Evolutionary conservation across 2,888 invertebrate genomes (phyloP), one percentile per base, ranked within the genome.

Genomic region (Neocrepidodera transversa): DNA sequence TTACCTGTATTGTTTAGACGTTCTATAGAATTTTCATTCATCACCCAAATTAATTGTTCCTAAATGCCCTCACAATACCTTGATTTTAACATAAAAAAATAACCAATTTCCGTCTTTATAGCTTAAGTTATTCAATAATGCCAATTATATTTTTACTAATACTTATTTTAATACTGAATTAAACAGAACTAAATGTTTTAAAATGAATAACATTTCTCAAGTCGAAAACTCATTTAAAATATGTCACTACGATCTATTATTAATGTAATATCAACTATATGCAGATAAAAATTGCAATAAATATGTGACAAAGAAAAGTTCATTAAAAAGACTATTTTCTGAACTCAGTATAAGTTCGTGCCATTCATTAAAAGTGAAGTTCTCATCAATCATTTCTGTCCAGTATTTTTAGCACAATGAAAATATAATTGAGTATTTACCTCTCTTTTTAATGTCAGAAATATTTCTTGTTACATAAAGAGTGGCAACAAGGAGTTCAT

Each of bases 321-420:
- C 35, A 35, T 35, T 14, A 35, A 11, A 5, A 35, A 11, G 35
- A 14, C 5, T 14, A 35, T 35, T 35, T 35, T 35, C 35, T 35
- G 8, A 35, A 35, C 5, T 13, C 8, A 13, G 14, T 13, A 35
- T 13, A 8, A 35, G 35, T 35, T 35, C 35, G 35, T 35, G 35
- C 30, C 47, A 47, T 47, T 47, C 30, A n/a, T 28, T 30, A 30
- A 28, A 26, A 30, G 23, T 43, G 11, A 47, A 14, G 28, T 28
- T 30, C 8, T 47, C 50, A 50, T 50, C 50, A 50, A 50, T 50
- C 50, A 50, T 50, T 50, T 16, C 50, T 50, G 50, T 50, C 26
- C 50, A 36, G 20, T 50, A 50, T 50, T 50, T 50, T 50, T 50
- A 50, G 50, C 23, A 50, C 50, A 50, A 38, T 38, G 35, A 26